Conservation (phyloP, 92 coral and sea anemone species). For the Heteractis magnifica region DNA sequence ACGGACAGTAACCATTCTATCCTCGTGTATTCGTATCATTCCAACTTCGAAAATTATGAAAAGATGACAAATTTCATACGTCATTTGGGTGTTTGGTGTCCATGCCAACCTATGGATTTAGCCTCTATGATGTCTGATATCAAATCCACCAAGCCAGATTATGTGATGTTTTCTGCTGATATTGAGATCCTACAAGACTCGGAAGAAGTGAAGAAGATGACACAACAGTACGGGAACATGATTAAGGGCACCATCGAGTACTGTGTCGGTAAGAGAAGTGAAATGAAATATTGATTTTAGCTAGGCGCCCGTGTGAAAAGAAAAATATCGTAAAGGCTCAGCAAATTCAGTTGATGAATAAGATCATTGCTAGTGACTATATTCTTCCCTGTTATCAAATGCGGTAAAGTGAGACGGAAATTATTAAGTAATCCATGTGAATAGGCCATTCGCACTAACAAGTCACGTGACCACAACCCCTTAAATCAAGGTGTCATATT, state of each 20-base stretch:
- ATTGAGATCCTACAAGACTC: not conserved
- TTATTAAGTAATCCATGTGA: too few relatives aligned
- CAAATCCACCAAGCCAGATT: not conserved
- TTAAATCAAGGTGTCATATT: too few relatives aligned
- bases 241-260: not conserved
- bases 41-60: not conserved
- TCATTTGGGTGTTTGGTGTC: not conserved
- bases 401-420: too few relatives aligned
- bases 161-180: not conserved
- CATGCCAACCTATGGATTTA: not conserved
- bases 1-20: constrained; percentile 6
- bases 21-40: constrained; percentile 14
- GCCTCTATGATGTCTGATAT: not conserved
- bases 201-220: not conserved
- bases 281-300: too few relatives aligned
- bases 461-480: too few relatives aligned
- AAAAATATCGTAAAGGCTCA: too few relatives aligned
- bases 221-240: not conserved
- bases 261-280: not conserved
- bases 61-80: not conserved
- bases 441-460: too few relatives aligned
- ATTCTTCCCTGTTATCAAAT: too few relatives aligned
- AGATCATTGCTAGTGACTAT: too few relatives aligned
- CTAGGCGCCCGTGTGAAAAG: too few relatives aligned
- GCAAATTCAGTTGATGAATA: too few relatives aligned